Evolutionary conservation across 2,888 invertebrate species (phyloP).

Genomic region (Reticulitermes lucifugus): DNA sequence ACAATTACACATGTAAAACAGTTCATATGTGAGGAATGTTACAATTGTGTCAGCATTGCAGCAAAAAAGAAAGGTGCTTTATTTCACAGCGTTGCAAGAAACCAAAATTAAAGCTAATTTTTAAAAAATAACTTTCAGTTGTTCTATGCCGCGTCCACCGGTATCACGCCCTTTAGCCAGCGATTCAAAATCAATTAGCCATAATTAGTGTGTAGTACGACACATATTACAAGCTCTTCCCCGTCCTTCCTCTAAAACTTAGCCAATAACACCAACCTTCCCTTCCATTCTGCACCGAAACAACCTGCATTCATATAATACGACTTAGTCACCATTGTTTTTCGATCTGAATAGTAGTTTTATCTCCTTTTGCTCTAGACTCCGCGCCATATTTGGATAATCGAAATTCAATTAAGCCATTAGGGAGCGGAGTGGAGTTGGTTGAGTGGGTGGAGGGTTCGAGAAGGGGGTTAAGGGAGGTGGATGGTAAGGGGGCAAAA

Average conservation of each 20-base stretch:
- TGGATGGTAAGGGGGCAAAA: conserved; percentile 31
- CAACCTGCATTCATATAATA: conserved; percentile 30
- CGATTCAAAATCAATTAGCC: conserved; percentile 47
- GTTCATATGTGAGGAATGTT: no score
- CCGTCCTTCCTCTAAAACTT: conserved; percentile 4
- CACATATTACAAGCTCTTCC: conserved; percentile 7
- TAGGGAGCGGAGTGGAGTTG: conserved; percentile 57
- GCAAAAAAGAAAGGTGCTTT: no score
- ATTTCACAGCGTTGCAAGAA: no score
- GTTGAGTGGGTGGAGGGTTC: conserved; percentile 42
- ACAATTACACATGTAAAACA: no score
- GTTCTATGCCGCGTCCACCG: background rate
- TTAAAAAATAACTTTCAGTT: no score
- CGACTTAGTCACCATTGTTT: conserved; percentile 47
- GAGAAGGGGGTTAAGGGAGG: conserved; percentile 34
- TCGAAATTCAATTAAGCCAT: conserved; percentile 64
- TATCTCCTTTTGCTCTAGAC: conserved; percentile 45
- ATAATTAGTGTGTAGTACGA: conserved; percentile 22
- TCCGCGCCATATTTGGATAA: conserved; percentile 60
- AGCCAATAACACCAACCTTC: conserved; percentile 10
- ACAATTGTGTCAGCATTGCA: no score
- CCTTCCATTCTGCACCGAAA: background rate
- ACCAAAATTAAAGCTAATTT: no score
- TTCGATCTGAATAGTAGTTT: conserved; percentile 49
- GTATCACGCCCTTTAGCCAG: background rate